phyloP scores from a whole-genome alignment of 2,888 invertebrate species.

The Blera fallax region DNA sequence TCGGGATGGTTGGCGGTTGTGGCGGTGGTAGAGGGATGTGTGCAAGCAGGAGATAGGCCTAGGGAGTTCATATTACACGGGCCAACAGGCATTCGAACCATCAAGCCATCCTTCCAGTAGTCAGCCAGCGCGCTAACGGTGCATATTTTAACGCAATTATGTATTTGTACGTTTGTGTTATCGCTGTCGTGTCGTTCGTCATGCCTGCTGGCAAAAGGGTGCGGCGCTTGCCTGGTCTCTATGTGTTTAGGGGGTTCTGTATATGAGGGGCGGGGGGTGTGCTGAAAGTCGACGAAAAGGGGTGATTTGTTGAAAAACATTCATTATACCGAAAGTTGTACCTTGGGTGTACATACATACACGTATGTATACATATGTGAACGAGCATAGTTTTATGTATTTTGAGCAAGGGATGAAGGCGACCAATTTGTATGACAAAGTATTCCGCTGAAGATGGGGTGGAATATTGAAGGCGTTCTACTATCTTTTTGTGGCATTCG shows the following conservation, averaged over 20 bases:
- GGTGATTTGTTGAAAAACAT: constrained; percentile 68
- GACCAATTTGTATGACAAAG: background rate
- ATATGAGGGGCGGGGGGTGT: background rate
- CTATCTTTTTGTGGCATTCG: background rate
- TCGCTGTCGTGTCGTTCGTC: constrained; percentile 51
- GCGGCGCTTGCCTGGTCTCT: background rate
- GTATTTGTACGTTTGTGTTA: constrained; percentile 66
- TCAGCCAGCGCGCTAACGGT: constrained; percentile 51
- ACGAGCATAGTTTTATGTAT: constrained; percentile 1
- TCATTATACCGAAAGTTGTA: constrained; percentile 34
- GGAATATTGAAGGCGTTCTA: background rate
- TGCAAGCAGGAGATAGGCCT: constrained; percentile 46
- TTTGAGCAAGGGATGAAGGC: background rate
- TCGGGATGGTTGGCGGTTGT: constrained; percentile 68
- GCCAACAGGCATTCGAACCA: constrained; percentile 57
- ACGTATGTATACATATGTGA: background rate
- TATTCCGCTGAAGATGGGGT: background rate
- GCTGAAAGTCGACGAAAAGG: constrained; percentile 65
- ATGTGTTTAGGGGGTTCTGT: background rate
- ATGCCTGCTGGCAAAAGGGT: constrained; percentile 44
- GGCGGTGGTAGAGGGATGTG: constrained; percentile 41
- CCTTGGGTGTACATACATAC: background rate
- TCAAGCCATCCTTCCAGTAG: constrained; percentile 43
- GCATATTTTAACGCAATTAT: constrained; percentile 73
- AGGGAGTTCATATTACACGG: constrained; percentile 64